Conservation (phyloP, 2,113 vertebrate species). For the Microtus richardsoni region DNA sequence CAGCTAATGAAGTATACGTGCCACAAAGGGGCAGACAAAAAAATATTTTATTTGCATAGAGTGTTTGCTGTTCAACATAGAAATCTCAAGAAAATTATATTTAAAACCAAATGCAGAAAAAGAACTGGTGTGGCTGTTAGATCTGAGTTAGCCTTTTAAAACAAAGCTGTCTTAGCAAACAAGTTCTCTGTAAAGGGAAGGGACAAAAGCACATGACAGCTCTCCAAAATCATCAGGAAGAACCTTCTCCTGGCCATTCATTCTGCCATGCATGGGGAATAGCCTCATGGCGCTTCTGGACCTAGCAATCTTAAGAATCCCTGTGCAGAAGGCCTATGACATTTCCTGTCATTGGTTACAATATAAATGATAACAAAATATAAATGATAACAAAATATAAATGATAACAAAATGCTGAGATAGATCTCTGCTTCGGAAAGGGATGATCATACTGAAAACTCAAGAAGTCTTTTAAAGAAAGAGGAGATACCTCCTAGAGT, state of each 20-base stretch:
- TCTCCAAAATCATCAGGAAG: background rate
- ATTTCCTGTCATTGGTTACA: background rate
- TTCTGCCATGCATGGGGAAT: background rate
- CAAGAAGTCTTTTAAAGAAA: background rate
- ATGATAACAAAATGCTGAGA: background rate
- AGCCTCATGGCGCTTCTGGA: background rate
- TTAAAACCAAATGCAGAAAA: background rate
- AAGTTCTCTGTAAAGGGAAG: background rate
- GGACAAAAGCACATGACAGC: background rate
- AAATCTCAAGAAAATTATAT: constrained; percentile 41
- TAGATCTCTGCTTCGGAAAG: background rate
- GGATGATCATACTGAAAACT: background rate
- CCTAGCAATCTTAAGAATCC: background rate
- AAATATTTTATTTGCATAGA: constrained; percentile 40
- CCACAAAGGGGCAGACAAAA: constrained; percentile 14
- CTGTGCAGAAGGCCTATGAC: background rate
- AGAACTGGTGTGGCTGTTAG: background rate
- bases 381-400: too few species aligned
- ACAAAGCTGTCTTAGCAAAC: background rate
- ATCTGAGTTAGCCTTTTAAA: background rate
- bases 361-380: too few species aligned
- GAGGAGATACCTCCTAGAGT: background rate
- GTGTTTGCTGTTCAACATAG: constrained; percentile 36
- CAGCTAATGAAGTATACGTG: background rate
- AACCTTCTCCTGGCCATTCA: background rate